A percentile compares a stretch with the other conserved stretches of the same genome.
These are phyloP conservation scores for Protophormia terraenovae DNA, from an alignment of 2,888 invertebrate species.

Conservation along the genomic window DNA sequence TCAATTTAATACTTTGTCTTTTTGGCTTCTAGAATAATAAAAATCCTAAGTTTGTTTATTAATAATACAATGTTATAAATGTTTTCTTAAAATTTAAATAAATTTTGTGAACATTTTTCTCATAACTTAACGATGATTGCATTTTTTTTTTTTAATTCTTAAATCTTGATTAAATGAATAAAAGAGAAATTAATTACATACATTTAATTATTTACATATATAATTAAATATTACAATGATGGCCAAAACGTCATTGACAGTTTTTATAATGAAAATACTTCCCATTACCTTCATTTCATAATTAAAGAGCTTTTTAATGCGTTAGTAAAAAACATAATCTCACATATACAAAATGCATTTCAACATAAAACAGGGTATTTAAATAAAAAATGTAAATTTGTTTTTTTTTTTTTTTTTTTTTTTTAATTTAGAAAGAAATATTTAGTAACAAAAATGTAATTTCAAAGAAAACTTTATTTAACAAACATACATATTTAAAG, in stretches of 20 bases:
- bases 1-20: too few species aligned
- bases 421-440: too few species aligned
- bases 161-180: background rate
- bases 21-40: too few species aligned
- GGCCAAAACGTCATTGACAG: constrained; percentile 17
- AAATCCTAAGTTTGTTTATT: too few species aligned
- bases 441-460: too few species aligned
- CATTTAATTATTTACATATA: constrained; percentile 4
- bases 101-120: background rate
- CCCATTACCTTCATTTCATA: constrained; percentile 36
- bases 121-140: background rate
- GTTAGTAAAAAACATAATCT: background rate
- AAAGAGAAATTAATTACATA: background rate
- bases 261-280: constrained; percentile 19
- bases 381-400: background rate
- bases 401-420: too few species aligned
- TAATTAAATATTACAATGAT: constrained; percentile 40
- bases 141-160: background rate
- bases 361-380: background rate
- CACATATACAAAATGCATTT: background rate
- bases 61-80: background rate
- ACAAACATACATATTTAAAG: too few species aligned
- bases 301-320: constrained; percentile 9
- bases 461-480: too few species aligned
- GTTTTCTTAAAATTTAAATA: background rate